Evolutionary conservation across 2,113 vertebrate genomes (phyloP), one percentile per base, ranked within the genome.

Genomic region (Chaenogobius annularis): DNA sequence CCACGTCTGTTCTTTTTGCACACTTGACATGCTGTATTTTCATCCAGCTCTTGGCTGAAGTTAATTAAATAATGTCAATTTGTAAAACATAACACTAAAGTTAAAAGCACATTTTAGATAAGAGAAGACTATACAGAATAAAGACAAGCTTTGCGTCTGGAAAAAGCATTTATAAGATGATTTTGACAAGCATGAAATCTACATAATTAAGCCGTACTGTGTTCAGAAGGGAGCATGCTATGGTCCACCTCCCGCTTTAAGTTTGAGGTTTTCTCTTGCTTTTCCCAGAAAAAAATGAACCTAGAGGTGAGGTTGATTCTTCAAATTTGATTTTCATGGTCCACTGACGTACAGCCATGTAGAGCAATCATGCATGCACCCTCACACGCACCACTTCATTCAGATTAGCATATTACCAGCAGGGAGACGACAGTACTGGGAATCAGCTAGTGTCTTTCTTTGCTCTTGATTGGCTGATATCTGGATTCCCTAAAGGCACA

Each of bases 271-370:
- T 54, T 48, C 54, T 56, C 66, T 40, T n/a, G 35, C 19, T 59
- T 69, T 56, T 73, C 78, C 64, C 8, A 50, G 66, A 78, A 70
- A 84, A 79, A 89, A 80, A 84, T 85, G 85, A 88, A 46, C 44
- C 44, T 46, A 46, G 90, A 90, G 83, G 73, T 76, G 86, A 89
- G 76, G 65, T 75, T 75, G 81, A 83, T 74, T 81, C 76, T 73
- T 79, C 68, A 79, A 85, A 89, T 85, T 79, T 10, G 22, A 85
- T 89, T 89, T 85, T 85, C 77, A 88, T 10, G 78, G 73, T 85
- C 79, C 80, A 77, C 77, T 85, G 79, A 87, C 64, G 82, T 76
- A 69, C 73, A 48, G 19, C 63, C 78, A 67, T 77, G 75, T 46
- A 83, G 78, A 75, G 72, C 77, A 73, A 85, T 87, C 78, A 83